These are phyloP conservation scores for Noctua janthe DNA, from an alignment of 2,888 invertebrate genomes.

Conservation along the genomic window DNA sequence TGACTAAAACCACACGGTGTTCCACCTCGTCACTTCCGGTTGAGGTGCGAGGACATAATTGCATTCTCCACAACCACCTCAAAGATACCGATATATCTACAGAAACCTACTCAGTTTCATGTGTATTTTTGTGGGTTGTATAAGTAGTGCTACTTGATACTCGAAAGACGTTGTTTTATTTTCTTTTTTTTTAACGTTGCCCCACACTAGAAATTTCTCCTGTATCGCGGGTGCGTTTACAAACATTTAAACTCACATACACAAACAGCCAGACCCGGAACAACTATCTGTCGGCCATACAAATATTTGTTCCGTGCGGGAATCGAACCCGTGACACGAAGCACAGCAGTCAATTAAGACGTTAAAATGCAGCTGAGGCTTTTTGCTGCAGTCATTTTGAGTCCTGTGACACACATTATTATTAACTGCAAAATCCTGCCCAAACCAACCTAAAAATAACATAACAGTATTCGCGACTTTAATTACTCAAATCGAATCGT, in stretches of 20 bases:
- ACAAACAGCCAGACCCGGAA: too few relatives aligned
- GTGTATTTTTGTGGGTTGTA: neutral
- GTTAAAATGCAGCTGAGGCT: neutral
- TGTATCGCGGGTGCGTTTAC: too few relatives aligned
- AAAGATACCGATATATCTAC: neutral
- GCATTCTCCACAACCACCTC: neutral
- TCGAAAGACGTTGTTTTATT: neutral
- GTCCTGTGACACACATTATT: neutral
- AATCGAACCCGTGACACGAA: too few relatives aligned
- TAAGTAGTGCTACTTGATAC: neutral
- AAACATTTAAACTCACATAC: too few relatives aligned
- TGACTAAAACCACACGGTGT: neutral
- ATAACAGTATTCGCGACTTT: constrained; percentile 56
- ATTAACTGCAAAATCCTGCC: constrained; percentile 22
- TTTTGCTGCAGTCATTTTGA: neutral
- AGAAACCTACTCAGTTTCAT: neutral
- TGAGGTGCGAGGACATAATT: neutral
- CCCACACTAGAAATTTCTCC: too few relatives aligned
- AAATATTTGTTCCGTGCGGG: too few relatives aligned
- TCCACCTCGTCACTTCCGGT: neutral
- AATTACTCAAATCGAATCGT: constrained; percentile 61
- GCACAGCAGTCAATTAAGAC: too few relatives aligned
- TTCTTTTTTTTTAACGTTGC: too few relatives aligned
- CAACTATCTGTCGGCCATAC: too few relatives aligned
- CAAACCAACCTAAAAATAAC: constrained; percentile 17